A percentile compares a stretch with the other conserved stretches of the same genome.
Evolutionary conservation across 2,113 vertebrate genomes (phyloP).

Genomic region (Crocuta crocuta): DNA sequence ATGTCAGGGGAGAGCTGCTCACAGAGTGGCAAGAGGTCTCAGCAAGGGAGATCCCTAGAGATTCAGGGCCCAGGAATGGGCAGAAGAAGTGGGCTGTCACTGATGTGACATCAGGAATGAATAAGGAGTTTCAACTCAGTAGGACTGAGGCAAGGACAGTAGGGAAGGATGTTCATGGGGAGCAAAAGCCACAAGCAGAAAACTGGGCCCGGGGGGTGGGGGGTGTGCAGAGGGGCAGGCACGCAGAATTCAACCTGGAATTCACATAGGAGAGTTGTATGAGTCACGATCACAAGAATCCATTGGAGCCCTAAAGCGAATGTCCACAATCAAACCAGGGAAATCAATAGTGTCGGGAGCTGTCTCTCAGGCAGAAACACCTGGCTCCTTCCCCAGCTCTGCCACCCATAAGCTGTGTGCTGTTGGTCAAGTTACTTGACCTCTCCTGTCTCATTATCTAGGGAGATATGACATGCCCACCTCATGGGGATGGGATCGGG

Average conservation of each 20-base stretch:
- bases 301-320: neutral
- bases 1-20: neutral
- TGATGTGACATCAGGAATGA: neutral
- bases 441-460: neutral
- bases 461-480: neutral
- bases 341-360: neutral
- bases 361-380: neutral
- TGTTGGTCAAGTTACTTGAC: neutral
- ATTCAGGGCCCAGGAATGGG: neutral
- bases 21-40: too few species aligned
- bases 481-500: neutral
- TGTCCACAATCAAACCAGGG: too few species aligned
- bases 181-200: neutral
- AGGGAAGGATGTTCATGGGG: neutral
- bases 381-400: neutral
- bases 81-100: neutral
- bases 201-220: neutral
- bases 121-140: neutral
- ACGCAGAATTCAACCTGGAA: neutral
- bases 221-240: too few species aligned
- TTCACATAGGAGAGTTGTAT: accelerated
- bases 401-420: neutral
- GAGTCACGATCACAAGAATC: too few species aligned
- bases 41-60: neutral
- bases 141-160: neutral